Evolutionary conservation across 37 sponge, comb jelly and placozoan genomes (phyloP).

Genomic region (Bolinopsis microptera): DNA sequence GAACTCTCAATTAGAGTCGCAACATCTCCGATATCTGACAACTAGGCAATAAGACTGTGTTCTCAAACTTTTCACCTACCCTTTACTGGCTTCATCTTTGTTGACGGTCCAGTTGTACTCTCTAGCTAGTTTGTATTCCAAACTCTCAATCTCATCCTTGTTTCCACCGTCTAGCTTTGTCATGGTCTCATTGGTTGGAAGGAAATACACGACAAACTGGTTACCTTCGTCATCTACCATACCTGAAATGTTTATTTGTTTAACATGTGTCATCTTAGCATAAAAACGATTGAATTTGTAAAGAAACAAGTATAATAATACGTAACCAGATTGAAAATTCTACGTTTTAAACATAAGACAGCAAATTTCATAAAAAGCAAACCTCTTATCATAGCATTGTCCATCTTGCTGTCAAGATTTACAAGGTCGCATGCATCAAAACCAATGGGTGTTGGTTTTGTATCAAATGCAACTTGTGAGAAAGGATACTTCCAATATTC

Average conservation of each 20-base stretch:
- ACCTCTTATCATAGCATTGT: slow-evolving; percentile 85
- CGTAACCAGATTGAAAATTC: background rate
- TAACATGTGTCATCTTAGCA: no score
- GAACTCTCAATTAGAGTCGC: no score
- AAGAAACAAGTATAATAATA: background rate
- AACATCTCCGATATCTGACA: no score
- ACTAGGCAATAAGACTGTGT: no score
- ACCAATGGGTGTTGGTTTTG: slow-evolving; percentile 76
- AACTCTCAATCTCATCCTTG: slow-evolving; percentile 63
- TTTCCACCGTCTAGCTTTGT: slow-evolving; percentile 76
- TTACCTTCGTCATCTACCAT: slow-evolving; percentile 98
- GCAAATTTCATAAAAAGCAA: no score
- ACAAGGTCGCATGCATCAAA: slow-evolving; percentile 66
- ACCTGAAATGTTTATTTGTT: slow-evolving; percentile 79
- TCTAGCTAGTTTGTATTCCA: slow-evolving; percentile 85
- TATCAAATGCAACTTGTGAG: slow-evolving; percentile 96
- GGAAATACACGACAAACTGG: slow-evolving; percentile 98
- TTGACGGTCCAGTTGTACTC: slow-evolving; percentile 99
- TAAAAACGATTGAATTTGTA: background rate
- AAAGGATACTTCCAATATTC: slow-evolving; percentile 93
- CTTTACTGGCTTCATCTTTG: slow-evolving; percentile 89
- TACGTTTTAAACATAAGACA: no score
- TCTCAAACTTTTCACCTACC: no score
- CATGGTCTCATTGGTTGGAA: slow-evolving; percentile 90
- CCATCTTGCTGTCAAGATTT: slow-evolving; percentile 79